These are phyloP conservation scores for Entomobrya multifasciata DNA, from an alignment of 2,888 invertebrate species.

Conservation along the genomic window DNA sequence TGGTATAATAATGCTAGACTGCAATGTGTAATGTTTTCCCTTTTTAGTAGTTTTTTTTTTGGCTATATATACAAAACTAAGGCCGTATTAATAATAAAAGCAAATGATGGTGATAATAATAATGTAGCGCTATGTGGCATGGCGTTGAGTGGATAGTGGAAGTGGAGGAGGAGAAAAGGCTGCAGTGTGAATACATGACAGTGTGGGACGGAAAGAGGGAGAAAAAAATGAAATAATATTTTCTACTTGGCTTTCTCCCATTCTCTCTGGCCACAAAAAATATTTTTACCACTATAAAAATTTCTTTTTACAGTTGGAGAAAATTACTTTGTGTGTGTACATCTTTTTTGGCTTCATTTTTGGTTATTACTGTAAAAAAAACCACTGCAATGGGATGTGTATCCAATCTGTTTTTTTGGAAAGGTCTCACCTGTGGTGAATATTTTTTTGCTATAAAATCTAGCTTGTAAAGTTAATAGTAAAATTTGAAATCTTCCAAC, in stretches of 20 bases:
- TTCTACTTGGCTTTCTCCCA: constrained; percentile 11
- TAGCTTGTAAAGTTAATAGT: background rate
- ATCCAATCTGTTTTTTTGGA: background rate
- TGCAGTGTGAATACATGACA: no score
- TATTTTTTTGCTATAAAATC: no score
- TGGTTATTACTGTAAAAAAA: background rate
- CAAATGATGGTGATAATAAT: constrained; percentile 49
- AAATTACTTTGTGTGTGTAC: background rate
- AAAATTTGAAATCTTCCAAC: background rate
- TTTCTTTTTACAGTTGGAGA: constrained; percentile 23
- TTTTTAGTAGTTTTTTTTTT: no score
- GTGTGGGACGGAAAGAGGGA: no score
- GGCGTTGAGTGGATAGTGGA: background rate
- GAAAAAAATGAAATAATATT: constrained; percentile 32
- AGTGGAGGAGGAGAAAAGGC: constrained; percentile 1
- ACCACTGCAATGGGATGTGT: background rate
- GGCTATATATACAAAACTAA: no score
- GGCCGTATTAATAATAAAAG: constrained; percentile 40
- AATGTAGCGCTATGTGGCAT: constrained; percentile 25
- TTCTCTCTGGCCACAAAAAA: background rate
- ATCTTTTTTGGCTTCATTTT: no score
- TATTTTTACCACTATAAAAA: background rate
- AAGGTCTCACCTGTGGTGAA: no score
- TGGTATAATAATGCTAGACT: no score
- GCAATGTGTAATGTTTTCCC: no score